Evolutionary conservation across 2,797 vertebrate species (phyloP), one percentile per base, ranked within the genome.

Genomic region (Melanogrammus aeglefinus): DNA sequence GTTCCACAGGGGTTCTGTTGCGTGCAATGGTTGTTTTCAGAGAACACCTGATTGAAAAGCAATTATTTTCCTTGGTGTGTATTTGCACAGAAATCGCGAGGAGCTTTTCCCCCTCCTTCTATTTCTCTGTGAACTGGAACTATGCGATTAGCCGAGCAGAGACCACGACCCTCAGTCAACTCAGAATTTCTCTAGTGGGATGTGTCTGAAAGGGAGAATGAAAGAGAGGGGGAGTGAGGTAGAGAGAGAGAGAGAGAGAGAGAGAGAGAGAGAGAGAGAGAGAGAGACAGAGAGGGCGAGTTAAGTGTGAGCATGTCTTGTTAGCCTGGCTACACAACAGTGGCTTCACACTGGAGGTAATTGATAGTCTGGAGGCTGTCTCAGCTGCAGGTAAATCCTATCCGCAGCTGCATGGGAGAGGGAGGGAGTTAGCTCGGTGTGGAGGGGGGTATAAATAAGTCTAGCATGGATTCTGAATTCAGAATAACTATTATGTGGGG

Each of bases 361-460:
- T 92, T 91, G 93, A 94, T 93, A 93, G 90, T 89, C 87, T 94
- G 92, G 90, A 92, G 92, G 88, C 88, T 90, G 90, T 92, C 88
- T 93, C 84, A 82, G 79, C 88, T 90, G 90, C 93, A 95, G 93
- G 93, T 95, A 92, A 91, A 94, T 90, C 88, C 51, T 87, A 91
- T 89, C 88, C 90, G 89, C 77, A 90, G 92, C 85, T 91, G 89
- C 83, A 87, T 80, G 83, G 88, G 81, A 78, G 47, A 76, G 82
- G 74, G 41, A 71, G 73, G 33, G 44, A 39, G 75, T 9, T 8
- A 75, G 76, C 75, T 78, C 78, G 75, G 79, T 39, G 78, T 74
- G 38, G 29, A 77, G 72, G 80, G 76, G 76, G 77, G 88, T 76
- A 87, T 89, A 88, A 91, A 92, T 88, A 90, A 87, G 87, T 89